Percentiles rank a stretch among this genome's conserved stretches.
Conservation (phyloP, 2,113 vertebrate species). For the Embiotoca jacksoni region DNA sequence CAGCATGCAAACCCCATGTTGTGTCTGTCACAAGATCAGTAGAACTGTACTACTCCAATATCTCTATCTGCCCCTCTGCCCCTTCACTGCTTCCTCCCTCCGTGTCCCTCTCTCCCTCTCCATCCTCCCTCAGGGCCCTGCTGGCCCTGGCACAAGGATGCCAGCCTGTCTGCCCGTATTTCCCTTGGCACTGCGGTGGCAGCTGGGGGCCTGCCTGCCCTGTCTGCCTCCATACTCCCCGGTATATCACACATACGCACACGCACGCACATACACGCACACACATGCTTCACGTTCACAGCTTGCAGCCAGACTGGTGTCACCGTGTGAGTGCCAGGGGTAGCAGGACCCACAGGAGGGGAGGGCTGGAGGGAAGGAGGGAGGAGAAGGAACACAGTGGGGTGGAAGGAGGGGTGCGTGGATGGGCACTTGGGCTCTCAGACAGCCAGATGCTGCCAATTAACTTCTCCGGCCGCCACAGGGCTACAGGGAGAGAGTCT, state of each 20-base stretch:
- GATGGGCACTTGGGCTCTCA: conserved; percentile 84
- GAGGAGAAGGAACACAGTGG: conserved; percentile 42
- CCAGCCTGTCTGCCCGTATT: conserved; percentile 84
- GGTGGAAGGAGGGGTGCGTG: conserved; percentile 42
- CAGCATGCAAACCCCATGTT: conserved; percentile 26
- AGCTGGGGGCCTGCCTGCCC: conserved; percentile 82
- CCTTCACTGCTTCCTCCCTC: conserved; percentile 20
- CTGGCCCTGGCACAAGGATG: conserved; percentile 76
- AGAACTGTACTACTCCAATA: conserved; percentile 47
- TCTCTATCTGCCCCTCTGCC: conserved; percentile 9
- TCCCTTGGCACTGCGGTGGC: conserved; percentile 78
- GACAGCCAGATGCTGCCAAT: conserved; percentile 95
- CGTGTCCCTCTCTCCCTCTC: conserved; percentile 42
- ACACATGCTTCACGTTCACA: conserved; percentile 62
- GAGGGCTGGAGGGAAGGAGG: conserved; percentile 34
- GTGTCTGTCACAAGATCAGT: conserved; percentile 35
- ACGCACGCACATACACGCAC: conserved; percentile 44
- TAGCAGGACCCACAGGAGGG: conserved; percentile 62
- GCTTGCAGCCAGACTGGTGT: conserved; percentile 85
- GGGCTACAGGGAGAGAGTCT: conserved; percentile 69
- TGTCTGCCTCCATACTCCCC: conserved; percentile 66
- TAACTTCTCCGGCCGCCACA: conserved; percentile 86
- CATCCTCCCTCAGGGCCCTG: conserved; percentile 73
- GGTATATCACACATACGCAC: conserved; percentile 52
- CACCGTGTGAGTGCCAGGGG: conserved; percentile 80